Base-by-base conservation (phyloP, 30 jellyfish, hydroid and myxozoan genomes). In the Aurelia coerulea region DNA sequence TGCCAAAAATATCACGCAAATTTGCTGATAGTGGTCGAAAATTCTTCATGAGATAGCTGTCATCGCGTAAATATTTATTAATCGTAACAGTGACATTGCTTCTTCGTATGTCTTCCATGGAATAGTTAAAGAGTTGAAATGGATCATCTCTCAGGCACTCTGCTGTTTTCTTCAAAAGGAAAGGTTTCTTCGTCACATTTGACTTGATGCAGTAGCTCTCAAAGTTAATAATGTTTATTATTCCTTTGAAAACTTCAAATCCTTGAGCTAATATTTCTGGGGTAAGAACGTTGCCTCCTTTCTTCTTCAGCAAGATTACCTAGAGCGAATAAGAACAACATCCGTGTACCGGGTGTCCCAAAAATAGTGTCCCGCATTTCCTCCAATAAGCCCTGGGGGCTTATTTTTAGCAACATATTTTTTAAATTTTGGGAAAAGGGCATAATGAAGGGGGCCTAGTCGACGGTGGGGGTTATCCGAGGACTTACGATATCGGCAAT, bases 1-100 rank as follows among this genome's bases (percentile, higher is more conserved):
- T 77, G 41, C 87, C 87, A 62, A 77, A 49, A 5, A 77, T 32
- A 5, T 62, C 63, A 6, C 39, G 76, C 9, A 77, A 23, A 33
- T 62, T 62, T 14, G 78, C 67, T 13, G 87, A 62, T 4, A 77
- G 68, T 12, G 87, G 87, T 29, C 87, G 63, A 14, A 75, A 75
- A 77, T 77, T 77, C 46, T 50, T 42, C 87, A 77, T 34, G 52
- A 77, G 39, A 46, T 77, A 77, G 50, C 46, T 65, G 5, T 75
- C 75, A 62, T 39, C 18, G 8, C 39, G 17, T 35, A 35, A 4
- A 37, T 58, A 29, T 2, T 15, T 23, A 12, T 60, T 62, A 10
- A 77, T 16, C 29, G 77, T 77, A 3, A 46, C 64, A 10, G 78
- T 41, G 9, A 77, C 49, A 51, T 52, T 77, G 50, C 66, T 15